Evolutionary conservation across 2,888 invertebrate genomes (phyloP).

Genomic region (Blomia tropicalis): DNA sequence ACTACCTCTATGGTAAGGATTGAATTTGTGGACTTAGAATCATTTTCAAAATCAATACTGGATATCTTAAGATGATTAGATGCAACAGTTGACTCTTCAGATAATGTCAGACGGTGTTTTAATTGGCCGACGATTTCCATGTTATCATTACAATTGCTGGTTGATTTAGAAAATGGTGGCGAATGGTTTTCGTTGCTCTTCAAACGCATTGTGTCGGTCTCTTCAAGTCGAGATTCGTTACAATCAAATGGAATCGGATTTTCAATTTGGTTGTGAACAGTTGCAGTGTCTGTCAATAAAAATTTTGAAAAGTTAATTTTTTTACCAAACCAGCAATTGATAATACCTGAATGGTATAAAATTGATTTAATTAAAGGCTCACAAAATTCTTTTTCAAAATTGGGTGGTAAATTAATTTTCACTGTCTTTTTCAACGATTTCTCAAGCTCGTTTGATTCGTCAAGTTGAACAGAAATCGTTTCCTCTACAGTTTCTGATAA

Average conservation of each 20-base stretch:
- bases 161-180: not conserved
- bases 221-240: no score
- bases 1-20: not conserved
- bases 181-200: not conserved
- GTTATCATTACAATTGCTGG: not conserved
- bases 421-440: no score
- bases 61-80: not conserved
- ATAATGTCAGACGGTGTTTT: not conserved
- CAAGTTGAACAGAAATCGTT: not conserved
- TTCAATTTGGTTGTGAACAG: no score
- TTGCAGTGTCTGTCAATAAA: no score
- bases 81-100: not conserved
- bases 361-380: no score
- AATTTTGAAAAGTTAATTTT: no score
- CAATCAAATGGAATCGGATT: no score
- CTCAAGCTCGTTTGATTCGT: not conserved
- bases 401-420: no score
- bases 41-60: not conserved
- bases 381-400: no score
- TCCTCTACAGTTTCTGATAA: not conserved
- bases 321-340: no score
- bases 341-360: no score
- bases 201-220: not conserved
- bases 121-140: not conserved
- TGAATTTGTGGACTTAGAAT: not conserved